Evolutionary conservation across 2,888 invertebrate genomes (phyloP).

Genomic region (Cerceris ruficornis): DNA sequence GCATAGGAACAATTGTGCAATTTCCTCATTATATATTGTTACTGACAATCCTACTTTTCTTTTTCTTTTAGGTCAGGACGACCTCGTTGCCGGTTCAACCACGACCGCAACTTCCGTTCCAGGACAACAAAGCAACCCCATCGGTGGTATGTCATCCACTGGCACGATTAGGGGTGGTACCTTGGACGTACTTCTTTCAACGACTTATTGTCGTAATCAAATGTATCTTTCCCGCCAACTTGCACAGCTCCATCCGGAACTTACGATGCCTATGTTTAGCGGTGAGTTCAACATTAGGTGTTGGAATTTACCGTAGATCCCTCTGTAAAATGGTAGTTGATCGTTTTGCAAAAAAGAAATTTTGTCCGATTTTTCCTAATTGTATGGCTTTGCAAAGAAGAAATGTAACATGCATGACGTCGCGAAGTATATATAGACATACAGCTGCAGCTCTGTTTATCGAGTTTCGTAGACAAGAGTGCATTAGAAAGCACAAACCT

Average conservation of each 20-base stretch:
- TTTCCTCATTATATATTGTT: not conserved
- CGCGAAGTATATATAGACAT: slow-evolving; percentile 1
- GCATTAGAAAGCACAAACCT: slow-evolving; percentile 29
- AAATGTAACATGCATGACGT: not conserved
- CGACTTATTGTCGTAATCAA: slow-evolving; percentile 96
- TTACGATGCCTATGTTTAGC: slow-evolving; percentile 99
- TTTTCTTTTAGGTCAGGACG: slow-evolving; percentile 70
- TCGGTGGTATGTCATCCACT: slow-evolving; percentile 60
- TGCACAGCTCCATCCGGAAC: slow-evolving; percentile 96
- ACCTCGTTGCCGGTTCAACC: slow-evolving; percentile 67
- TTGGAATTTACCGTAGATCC: too few species aligned
- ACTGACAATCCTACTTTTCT: not conserved
- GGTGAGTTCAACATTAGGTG: slow-evolving; percentile 84
- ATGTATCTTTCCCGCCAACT: slow-evolving; percentile 95
- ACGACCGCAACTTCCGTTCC: slow-evolving; percentile 59
- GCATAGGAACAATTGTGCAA: too few species aligned
- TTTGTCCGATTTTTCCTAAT: not conserved
- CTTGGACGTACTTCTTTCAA: slow-evolving; percentile 92
- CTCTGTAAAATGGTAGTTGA: too few species aligned
- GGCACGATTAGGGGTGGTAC: slow-evolving; percentile 84
- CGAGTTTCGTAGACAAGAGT: slow-evolving; percentile 2
- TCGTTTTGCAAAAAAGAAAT: not conserved
- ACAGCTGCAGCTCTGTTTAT: slow-evolving; percentile 1
- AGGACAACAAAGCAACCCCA: slow-evolving; percentile 60
- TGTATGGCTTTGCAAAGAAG: not conserved